phyloP scores from a whole-genome alignment of 2,888 invertebrate species.

The Scaptomyza reducta region DNA sequence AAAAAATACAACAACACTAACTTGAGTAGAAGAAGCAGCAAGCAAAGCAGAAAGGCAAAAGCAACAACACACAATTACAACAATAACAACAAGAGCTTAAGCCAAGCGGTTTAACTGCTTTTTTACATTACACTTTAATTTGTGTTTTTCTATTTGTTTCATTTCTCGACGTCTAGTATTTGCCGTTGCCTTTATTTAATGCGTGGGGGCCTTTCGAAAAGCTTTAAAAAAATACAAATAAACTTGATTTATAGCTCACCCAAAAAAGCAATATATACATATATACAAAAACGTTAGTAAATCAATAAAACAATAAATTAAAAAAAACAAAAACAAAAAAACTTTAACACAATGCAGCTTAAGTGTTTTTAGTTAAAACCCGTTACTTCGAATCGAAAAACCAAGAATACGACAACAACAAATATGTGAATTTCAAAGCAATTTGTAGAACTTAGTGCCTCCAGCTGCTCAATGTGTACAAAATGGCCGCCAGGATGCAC shows the following conservation, averaged over 20 bases:
- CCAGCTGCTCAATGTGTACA: constrained; percentile 56
- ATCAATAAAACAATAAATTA: constrained; percentile 56
- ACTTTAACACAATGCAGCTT: constrained; percentile 46
- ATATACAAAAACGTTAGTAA: constrained; percentile 34
- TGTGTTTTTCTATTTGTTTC: constrained; percentile 70
- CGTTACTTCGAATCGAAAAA: constrained; percentile 34
- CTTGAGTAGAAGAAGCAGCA: constrained; percentile 22
- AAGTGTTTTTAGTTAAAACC: constrained; percentile 52
- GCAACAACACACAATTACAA: constrained; percentile 18
- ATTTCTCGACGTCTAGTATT: constrained; percentile 57
- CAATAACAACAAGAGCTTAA: constrained; percentile 30
- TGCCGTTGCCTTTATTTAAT: constrained; percentile 35
- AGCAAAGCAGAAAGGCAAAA: constrained; percentile 6
- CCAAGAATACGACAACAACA: constrained; percentile 18
- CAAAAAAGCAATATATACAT: constrained; percentile 18
- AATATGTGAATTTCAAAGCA: constrained; percentile 55
- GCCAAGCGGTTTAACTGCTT: constrained; percentile 70
- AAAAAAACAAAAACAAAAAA: neutral
- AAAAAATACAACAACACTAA: constrained; percentile 6
- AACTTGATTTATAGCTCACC: constrained; percentile 70
- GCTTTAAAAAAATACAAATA: constrained; percentile 38
- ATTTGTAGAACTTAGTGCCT: constrained; percentile 39
- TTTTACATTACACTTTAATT: constrained; percentile 73
- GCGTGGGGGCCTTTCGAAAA: constrained; percentile 75
- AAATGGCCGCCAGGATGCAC: constrained; percentile 75